Base-by-base conservation (phyloP, 2,888 invertebrate genomes). In the Coelopa pilipes region DNA sequence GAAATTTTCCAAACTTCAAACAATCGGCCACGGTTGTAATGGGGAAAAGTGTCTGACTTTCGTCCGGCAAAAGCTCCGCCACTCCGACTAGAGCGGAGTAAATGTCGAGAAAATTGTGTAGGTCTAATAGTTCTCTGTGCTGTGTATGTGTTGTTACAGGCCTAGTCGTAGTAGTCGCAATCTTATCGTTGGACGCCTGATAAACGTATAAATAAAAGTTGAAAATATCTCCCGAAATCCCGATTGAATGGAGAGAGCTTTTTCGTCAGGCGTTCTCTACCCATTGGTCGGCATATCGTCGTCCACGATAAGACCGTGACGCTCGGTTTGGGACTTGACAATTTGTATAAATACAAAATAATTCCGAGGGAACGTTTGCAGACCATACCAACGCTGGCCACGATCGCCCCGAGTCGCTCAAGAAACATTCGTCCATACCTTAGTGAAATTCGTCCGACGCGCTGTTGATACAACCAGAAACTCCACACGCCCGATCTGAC, bases 281-380 rank as follows among this genome's bases (percentile, higher is more conserved):
- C 2, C 5, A 24, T 15, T 34, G 62, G n/a, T 34, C n/a, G n/a
- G 24, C 24, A 70, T 9, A 12, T 46, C 49, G n/a, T n/a, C n/a
- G n/a, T n/a, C n/a, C 24, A 24, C 12, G 70, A 70, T 70, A 70
- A 70, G 59, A 24, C 11, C 21, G 11, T 4, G 4, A 34, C 7
- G 34, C 7, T 34, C 34, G 49, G 11, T 67, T 1, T 34, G 49
- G 67, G 50, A 19, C 34, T 7, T 21, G 24, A 60, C 9, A 34
- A 15, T 59, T 63, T 53, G 34, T 71, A 63, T 71, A 71, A 71
- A 71, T 55, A 59, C 55, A 45, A 71, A 65, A 65, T 57, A 49
- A 53, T 69, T 59, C 19, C 46, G 65, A 15, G 13, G 19, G 19
- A 71, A 60, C 15, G 45, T 13, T 45, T 65, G 65, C 55, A 55